Conservation (phyloP, 2,888 invertebrate species). For the Yponomeuta plumbellus region DNA sequence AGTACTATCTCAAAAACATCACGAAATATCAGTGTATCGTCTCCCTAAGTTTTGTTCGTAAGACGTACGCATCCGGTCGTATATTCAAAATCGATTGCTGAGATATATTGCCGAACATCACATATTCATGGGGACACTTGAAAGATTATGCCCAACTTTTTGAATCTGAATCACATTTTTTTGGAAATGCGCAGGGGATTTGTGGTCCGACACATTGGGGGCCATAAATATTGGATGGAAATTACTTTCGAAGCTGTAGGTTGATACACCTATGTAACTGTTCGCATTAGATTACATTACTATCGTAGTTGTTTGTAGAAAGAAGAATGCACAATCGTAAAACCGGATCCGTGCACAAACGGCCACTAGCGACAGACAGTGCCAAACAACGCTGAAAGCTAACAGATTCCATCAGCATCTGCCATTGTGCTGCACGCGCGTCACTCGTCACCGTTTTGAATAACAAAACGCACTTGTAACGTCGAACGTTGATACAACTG, state of each 20-base stretch:
- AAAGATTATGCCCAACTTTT: conserved; percentile 2
- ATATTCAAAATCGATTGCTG: neutral
- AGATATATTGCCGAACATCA: neutral
- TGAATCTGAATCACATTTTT: neutral
- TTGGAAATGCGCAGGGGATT: conserved; percentile 9
- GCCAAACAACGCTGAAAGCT: neutral
- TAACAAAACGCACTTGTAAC: neutral
- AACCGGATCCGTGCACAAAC: neutral
- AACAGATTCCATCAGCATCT: neutral
- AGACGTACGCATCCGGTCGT: neutral
- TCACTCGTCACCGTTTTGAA: neutral
- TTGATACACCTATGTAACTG: too few relatives aligned
- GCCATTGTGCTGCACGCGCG: neutral
- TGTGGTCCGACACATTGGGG: neutral
- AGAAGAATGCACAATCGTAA: too few relatives aligned
- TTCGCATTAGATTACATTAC: too few relatives aligned
- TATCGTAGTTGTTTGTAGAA: too few relatives aligned
- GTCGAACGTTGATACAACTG: neutral
- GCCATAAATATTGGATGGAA: neutral
- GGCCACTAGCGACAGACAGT: neutral
- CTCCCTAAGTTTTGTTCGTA: neutral
- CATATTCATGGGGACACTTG: neutral
- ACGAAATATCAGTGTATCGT: neutral
- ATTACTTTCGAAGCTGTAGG: too few relatives aligned
- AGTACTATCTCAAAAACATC: too few relatives aligned